Conservation (phyloP, 92 coral and sea anemone species). For the Bergia sp. region DNA sequence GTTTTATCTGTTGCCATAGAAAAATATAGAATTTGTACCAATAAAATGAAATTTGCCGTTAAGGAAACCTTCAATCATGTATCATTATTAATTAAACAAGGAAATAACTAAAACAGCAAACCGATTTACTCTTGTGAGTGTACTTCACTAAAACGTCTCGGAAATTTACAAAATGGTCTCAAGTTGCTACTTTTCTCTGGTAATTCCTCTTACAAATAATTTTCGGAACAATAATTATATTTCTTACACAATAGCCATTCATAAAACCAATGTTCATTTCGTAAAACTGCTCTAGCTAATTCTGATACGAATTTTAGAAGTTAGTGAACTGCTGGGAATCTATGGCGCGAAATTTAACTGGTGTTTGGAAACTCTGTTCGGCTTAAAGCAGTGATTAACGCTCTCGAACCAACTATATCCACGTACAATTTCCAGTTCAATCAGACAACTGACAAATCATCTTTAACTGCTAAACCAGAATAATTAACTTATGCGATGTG, state of each 20-base stretch:
- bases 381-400: not conserved
- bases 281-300: not conserved
- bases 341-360: not conserved
- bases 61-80: not conserved
- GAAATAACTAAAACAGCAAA: not conserved
- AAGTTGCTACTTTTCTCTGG: not conserved
- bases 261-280: not conserved
- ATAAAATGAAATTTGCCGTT: not conserved
- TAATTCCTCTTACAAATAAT: slow-evolving; percentile 17
- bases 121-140: not conserved
- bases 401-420: no score
- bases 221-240: not conserved
- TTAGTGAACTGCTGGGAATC: not conserved
- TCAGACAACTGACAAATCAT: not conserved
- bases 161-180: not conserved
- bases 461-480: no score
- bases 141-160: not conserved
- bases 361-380: not conserved
- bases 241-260: not conserved
- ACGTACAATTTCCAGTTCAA: not conserved
- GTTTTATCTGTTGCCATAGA: slow-evolving; percentile 7
- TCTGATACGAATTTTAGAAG: not conserved
- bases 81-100: not conserved
- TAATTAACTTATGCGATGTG: no score
- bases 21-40: slow-evolving; percentile 7